Conservation (phyloP, 2,888 invertebrate species). For the Drosophila birchii region DNA sequence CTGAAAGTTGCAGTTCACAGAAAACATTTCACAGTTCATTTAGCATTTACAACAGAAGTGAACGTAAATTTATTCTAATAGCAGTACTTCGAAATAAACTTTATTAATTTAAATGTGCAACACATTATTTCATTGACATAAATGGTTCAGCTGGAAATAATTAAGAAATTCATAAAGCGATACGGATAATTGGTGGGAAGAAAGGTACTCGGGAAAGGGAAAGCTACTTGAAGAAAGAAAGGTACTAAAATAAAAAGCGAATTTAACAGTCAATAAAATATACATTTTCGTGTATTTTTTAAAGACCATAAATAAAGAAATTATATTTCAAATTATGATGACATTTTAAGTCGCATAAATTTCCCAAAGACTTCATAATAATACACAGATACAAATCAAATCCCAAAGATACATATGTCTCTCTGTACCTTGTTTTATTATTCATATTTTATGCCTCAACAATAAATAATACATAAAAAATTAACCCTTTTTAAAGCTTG, state of each 20-base stretch:
- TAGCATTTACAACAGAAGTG: constrained; percentile 3
- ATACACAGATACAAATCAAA: too few relatives aligned
- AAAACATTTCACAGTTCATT: constrained; percentile 21
- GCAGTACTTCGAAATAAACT: background rate
- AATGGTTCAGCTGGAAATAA: background rate
- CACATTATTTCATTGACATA: background rate
- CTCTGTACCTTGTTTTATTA: background rate
- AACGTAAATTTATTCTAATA: constrained; percentile 7
- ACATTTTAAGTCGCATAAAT: too few relatives aligned
- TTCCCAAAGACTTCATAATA: too few relatives aligned
- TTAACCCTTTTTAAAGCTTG: background rate
- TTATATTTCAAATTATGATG: too few relatives aligned
- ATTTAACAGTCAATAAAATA: background rate
- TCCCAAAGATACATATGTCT: too few relatives aligned
- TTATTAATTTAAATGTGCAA: constrained; percentile 6
- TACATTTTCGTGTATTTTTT: background rate
- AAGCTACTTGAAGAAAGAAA: background rate
- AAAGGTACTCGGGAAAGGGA: background rate
- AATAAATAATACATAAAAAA: constrained; percentile 5
- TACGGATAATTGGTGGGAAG: background rate
- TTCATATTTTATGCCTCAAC: background rate
- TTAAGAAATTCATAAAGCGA: background rate
- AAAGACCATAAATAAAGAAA: background rate
- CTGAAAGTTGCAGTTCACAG: constrained; percentile 26
- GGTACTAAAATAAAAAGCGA: too few relatives aligned